Conservation (phyloP, 1,140 invertebrate species). For the Cotesia vestalis region DNA sequence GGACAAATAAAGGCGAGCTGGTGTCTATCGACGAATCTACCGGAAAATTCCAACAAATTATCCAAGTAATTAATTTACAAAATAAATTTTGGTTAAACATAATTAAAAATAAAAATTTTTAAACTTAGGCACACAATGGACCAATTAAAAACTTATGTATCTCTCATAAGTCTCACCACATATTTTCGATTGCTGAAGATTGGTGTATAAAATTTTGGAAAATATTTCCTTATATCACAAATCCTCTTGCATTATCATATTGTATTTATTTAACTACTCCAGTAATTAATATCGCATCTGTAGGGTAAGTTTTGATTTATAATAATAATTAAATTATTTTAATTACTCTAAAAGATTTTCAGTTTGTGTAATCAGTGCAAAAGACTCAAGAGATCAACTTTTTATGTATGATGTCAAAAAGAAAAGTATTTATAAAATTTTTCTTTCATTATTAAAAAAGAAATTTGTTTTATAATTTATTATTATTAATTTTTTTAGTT, state of each 20-base stretch:
- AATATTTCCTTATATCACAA: conserved; percentile 37
- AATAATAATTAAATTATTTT: neutral
- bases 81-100: no score
- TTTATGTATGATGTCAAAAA: conserved; percentile 44
- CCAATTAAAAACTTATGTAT: conserved; percentile 27
- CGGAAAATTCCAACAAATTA: conserved; percentile 40
- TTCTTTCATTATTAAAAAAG: neutral
- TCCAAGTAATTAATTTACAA: conserved; percentile 9
- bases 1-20: conserved; percentile 41
- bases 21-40: conserved; percentile 39
- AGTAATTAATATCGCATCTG: conserved; percentile 34
- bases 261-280: conserved; percentile 40
- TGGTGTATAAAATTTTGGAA: conserved; percentile 46
- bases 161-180: conserved; percentile 20
- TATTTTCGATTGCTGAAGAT: conserved; percentile 42
- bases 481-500: neutral
- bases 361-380: conserved; percentile 42
- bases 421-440: conserved; percentile 38
- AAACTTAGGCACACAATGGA: conserved; percentile 33
- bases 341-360: conserved; percentile 36
- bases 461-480: neutral
- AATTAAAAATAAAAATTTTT: neutral
- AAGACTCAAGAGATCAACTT: conserved; percentile 37
- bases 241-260: conserved; percentile 36
- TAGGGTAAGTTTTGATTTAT: conserved; percentile 38